These are phyloP conservation scores for Pollimyrus isidori DNA, from an alignment of 2,113 vertebrate species.

Conservation along the genomic window DNA sequence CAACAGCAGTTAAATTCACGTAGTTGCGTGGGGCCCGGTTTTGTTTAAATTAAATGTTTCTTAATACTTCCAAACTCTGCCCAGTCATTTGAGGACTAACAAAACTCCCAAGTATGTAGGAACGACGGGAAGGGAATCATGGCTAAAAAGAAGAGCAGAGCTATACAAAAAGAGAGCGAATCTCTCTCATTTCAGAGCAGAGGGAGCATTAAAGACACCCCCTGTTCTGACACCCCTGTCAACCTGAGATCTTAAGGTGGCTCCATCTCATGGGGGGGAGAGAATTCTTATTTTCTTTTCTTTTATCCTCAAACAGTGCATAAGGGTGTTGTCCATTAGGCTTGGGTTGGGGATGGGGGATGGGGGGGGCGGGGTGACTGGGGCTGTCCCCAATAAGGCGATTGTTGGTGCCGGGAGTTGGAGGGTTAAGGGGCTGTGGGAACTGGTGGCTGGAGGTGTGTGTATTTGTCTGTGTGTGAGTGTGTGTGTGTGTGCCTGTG, in stretches of 20 bases:
- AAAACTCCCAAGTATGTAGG: background rate
- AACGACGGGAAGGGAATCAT: background rate
- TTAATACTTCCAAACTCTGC: background rate
- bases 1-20: conserved; percentile 36
- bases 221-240: conserved; percentile 24
- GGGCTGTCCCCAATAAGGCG: background rate
- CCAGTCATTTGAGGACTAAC: background rate
- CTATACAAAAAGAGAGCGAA: background rate
- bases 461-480: background rate
- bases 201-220: background rate
- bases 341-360: background rate
- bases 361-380: background rate
- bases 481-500: no score
- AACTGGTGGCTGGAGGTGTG: conserved; percentile 15
- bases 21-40: conserved; percentile 40
- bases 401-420: background rate
- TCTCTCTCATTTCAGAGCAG: background rate
- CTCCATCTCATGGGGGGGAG: conserved; percentile 12
- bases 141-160: conserved; percentile 3
- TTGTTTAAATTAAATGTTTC: conserved; percentile 49
- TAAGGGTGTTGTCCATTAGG: background rate
- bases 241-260: conserved; percentile 41
- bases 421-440: conserved; percentile 4
- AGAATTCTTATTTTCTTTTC: conserved; percentile 4
- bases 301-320: background rate